These are phyloP conservation scores for Pseudococcus jackbeardsleyi DNA, from an alignment of 2,888 invertebrate genomes.

Conservation along the genomic window DNA sequence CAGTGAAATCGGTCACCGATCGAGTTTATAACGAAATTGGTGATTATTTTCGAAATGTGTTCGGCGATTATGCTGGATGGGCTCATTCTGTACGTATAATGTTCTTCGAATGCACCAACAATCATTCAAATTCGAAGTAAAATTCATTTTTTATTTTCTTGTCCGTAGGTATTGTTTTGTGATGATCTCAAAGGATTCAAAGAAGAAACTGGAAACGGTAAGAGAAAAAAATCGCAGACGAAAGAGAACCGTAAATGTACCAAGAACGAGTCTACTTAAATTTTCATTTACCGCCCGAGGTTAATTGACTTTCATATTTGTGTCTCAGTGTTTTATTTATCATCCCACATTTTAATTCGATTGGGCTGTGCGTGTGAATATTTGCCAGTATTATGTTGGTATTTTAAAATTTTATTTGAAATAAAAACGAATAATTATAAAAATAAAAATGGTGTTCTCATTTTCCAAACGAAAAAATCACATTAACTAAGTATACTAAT, in stretches of 20 bases:
- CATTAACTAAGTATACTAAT: background rate
- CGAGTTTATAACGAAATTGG: constrained; percentile 90
- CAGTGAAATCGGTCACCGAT: constrained; percentile 82
- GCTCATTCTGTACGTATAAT: constrained; percentile 83
- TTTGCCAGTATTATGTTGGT: background rate
- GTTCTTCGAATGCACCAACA: background rate
- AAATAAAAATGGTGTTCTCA: background rate
- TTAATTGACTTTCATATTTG: background rate
- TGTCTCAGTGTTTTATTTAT: background rate
- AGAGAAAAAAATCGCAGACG: constrained; percentile 60
- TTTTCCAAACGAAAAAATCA: constrained; percentile 13
- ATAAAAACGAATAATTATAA: background rate
- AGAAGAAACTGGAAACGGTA: constrained; percentile 68
- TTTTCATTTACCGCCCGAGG: background rate
- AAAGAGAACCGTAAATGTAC: constrained; percentile 55
- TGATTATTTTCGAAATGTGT: constrained; percentile 82
- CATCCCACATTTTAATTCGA: background rate
- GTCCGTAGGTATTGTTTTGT: constrained; percentile 80
- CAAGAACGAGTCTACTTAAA: background rate
- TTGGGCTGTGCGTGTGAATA: background rate
- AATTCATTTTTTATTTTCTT: background rate
- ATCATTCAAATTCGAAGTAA: background rate
- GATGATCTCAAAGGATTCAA: constrained; percentile 84
- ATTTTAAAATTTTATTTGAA: background rate
- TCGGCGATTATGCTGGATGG: constrained; percentile 93